phyloP scores from a whole-genome alignment of 2,888 invertebrate genomes.

The Chymomyza amoena region DNA sequence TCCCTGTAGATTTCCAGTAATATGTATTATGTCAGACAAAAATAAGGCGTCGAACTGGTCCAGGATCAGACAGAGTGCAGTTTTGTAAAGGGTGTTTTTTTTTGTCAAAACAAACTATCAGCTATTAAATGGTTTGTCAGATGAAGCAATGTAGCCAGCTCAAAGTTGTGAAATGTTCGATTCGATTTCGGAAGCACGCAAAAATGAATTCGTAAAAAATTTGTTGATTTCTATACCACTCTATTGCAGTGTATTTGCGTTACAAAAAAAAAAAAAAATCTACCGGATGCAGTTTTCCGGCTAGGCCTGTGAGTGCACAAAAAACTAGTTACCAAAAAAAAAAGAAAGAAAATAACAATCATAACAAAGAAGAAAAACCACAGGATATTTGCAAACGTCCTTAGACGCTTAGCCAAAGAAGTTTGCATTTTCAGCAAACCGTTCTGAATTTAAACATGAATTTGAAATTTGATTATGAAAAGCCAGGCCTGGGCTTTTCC shows the following conservation, averaged over 20 bases:
- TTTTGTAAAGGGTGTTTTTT: too few relatives aligned
- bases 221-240: not conserved
- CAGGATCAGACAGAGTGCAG: too few relatives aligned
- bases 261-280: not conserved
- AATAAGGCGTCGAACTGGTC: too few relatives aligned
- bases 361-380: not conserved
- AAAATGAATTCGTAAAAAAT: too few relatives aligned
- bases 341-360: not conserved
- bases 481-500: constrained; percentile 11
- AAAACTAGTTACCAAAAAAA: not conserved
- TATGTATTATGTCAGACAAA: too few relatives aligned
- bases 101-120: too few relatives aligned
- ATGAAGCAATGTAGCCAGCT: too few relatives aligned
- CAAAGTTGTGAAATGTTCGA: too few relatives aligned
- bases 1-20: too few relatives aligned
- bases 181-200: too few relatives aligned
- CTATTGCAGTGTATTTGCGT: constrained; percentile 1
- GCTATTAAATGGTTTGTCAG: too few relatives aligned
- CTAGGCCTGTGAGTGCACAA: not conserved
- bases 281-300: not conserved
- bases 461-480: constrained; percentile 17
- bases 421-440: not conserved
- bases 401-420: not conserved
- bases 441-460: not conserved
- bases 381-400: not conserved